phyloP scores from a whole-genome alignment of 2,888 invertebrate species.

The Siphlonurus alternatus region DNA sequence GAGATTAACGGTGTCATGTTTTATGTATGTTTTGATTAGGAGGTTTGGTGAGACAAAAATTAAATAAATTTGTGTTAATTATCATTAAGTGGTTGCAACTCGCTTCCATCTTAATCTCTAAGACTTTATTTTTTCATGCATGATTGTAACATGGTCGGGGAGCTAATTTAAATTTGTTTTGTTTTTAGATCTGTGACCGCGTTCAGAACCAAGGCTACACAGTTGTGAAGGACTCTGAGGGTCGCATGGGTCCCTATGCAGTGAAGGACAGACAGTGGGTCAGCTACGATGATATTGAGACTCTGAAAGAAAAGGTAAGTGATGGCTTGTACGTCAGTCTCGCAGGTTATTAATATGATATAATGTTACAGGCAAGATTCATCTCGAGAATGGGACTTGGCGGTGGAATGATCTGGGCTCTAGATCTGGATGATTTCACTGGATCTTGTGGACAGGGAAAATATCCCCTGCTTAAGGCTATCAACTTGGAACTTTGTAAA shows the following conservation, averaged over 20 bases:
- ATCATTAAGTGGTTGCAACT: too few relatives aligned
- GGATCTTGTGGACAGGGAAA: slow-evolving; percentile 56
- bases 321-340: background rate
- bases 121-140: background rate
- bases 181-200: slow-evolving; percentile 56
- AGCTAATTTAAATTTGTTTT: slow-evolving; percentile 12
- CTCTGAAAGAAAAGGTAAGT: slow-evolving; percentile 47
- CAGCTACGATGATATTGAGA: slow-evolving; percentile 68
- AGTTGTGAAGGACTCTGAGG: slow-evolving; percentile 56
- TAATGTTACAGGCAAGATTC: slow-evolving; percentile 39
- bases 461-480: slow-evolving; percentile 63
- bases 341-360: slow-evolving; percentile 1
- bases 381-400: slow-evolving; percentile 59
- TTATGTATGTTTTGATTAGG: too few relatives aligned
- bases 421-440: slow-evolving; percentile 75
- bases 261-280: slow-evolving; percentile 83
- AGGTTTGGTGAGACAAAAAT: too few relatives aligned
- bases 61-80: too few relatives aligned
- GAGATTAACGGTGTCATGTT: too few relatives aligned
- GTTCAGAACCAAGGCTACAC: slow-evolving; percentile 61
- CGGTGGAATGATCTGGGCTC: slow-evolving; percentile 83
- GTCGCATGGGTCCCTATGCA: slow-evolving; percentile 76
- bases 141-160: background rate
- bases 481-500: slow-evolving; percentile 44
- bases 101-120: background rate